Conservation (phyloP, 30 jellyfish, hydroid and myxozoan genomes). For the Euphysa ruthae region DNA sequence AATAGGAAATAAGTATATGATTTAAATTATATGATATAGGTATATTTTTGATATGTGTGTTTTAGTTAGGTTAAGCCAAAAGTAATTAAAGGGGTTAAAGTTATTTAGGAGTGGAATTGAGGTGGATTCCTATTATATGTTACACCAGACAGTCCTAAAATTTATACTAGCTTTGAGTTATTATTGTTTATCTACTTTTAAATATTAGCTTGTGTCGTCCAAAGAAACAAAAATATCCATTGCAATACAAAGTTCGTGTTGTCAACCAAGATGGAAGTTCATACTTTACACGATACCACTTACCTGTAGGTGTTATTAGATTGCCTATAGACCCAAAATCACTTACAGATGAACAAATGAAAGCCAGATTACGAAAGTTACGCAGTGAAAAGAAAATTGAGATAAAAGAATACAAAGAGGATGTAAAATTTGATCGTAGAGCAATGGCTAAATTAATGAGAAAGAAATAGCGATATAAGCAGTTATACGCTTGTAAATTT, state of each 20-base stretch:
- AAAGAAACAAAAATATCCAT: slow-evolving; percentile 53
- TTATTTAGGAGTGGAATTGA: too few species aligned
- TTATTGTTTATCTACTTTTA: too few species aligned
- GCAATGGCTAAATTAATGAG: slow-evolving; percentile 55
- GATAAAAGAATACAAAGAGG: slow-evolving; percentile 58
- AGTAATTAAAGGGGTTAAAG: too few species aligned
- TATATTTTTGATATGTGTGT: too few species aligned
- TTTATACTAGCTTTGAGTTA: too few species aligned
- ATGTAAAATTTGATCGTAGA: slow-evolving; percentile 74
- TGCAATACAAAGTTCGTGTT: slow-evolving; percentile 61
- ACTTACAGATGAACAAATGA: slow-evolving; percentile 63
- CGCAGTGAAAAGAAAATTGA: slow-evolving; percentile 57
- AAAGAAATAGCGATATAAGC: too few species aligned
- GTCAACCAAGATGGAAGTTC: slow-evolving; percentile 88
- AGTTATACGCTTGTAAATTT: too few species aligned
- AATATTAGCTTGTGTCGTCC: slow-evolving; percentile 50
- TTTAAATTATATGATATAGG: too few species aligned
- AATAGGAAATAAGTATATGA: too few species aligned
- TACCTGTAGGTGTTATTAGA: slow-evolving; percentile 77
- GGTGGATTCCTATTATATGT: too few species aligned
- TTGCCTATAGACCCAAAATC: slow-evolving; percentile 76
- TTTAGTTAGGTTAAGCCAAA: too few species aligned
- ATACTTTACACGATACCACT: slow-evolving; percentile 64
- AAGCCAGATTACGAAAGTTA: slow-evolving; percentile 39
- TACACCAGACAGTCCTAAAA: too few species aligned